Conservation (phyloP, 2,113 vertebrate species). For the Aphelocoma coerulescens region DNA sequence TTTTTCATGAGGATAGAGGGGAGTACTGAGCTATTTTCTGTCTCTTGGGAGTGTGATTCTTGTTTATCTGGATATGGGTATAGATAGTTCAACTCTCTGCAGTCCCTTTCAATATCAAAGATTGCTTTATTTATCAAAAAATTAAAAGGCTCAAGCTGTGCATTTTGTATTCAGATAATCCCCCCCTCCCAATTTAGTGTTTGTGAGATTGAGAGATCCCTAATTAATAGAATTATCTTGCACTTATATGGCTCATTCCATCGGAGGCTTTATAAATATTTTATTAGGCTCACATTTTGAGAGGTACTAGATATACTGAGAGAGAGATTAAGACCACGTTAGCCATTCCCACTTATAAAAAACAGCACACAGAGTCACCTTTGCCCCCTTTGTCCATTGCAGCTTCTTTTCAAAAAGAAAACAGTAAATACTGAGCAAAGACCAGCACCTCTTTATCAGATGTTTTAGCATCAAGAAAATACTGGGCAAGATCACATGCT, state of each 20-base stretch:
- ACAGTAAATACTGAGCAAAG: not conserved
- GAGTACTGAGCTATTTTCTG: constrained; percentile 14
- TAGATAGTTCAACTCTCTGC: constrained; percentile 20
- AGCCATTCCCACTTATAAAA: not conserved
- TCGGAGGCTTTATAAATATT: constrained; percentile 38
- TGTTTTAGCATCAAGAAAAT: not conserved
- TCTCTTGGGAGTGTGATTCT: not conserved
- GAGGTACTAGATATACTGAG: not conserved
- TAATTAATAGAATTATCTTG: constrained; percentile 59
- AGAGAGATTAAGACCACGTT: not conserved
- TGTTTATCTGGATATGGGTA: constrained; percentile 27
- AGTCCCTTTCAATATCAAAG: constrained; percentile 15
- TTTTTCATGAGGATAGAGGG: constrained; percentile 13
- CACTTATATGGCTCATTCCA: constrained; percentile 45
- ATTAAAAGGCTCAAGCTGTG: constrained; percentile 48
- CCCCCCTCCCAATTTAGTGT: not conserved
- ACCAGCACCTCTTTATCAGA: not conserved
- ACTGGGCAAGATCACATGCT: not conserved
- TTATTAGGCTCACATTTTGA: constrained; percentile 45
- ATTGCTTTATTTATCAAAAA: constrained; percentile 50
- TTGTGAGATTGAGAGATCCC: constrained; percentile 38
- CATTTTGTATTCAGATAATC: constrained; percentile 34
- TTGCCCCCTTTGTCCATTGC: not conserved
- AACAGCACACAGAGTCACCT: not conserved
- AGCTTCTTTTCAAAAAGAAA: not conserved